phyloP scores from a whole-genome alignment of 2,113 vertebrate species.

The Oreochromis spilurus region DNA sequence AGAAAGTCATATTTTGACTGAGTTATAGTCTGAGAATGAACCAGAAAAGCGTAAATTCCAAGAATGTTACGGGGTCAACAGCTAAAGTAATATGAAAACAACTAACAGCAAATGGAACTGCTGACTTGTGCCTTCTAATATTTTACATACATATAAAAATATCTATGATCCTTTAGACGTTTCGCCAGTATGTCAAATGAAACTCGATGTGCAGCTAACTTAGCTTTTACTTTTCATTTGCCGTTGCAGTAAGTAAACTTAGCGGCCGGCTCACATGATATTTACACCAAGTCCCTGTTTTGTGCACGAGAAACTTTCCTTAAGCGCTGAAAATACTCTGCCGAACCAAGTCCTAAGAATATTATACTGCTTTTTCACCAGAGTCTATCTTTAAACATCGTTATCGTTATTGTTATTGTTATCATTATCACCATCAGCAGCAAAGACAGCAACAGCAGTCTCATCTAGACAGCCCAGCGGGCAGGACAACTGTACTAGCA shows the following conservation, averaged over 20 bases:
- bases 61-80: neutral
- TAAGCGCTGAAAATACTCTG: neutral
- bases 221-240: conserved; percentile 2
- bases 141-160: neutral
- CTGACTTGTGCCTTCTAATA: neutral
- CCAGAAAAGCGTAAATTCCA: neutral
- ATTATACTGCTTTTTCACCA: neutral
- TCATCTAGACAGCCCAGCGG: conserved; percentile 22
- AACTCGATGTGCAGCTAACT: neutral
- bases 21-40: neutral
- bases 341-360: neutral
- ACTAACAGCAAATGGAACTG: neutral
- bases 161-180: neutral
- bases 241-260: neutral
- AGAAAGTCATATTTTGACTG: neutral
- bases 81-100: neutral
- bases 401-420: neutral
- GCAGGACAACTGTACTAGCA: conserved; percentile 58
- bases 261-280: neutral
- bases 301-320: neutral
- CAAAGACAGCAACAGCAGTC: neutral
- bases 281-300: neutral
- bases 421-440: neutral
- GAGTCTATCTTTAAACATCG: neutral
- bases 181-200: neutral